Base-by-base conservation (phyloP, 92 coral and sea anemone genomes). In the Palythoa grandis region DNA sequence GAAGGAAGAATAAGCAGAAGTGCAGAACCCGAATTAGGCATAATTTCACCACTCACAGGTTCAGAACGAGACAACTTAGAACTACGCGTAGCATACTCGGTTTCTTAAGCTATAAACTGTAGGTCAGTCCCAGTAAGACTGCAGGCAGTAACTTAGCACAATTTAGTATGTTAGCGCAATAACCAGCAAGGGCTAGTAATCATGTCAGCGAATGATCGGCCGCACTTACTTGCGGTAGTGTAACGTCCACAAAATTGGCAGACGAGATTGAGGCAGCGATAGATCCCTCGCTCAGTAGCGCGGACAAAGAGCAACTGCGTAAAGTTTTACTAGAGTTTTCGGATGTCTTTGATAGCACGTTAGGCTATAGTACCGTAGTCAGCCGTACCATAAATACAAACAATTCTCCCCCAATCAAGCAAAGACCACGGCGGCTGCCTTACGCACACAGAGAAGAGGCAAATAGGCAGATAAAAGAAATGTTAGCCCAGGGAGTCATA, bases 401-500 rank as follows among this genome's bases (percentile, higher is more conserved):
- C 20, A 65, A 75, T n/a, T 19, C 71, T 53, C 17, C 84, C 15
- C 84, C 84, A 1, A 86, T 86, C 73, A 86, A 76, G 22, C 84
- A 86, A 66, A 6, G 77, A 8, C 89, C 68, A 3, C 3, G 89
- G 50, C 67, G 89, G 8, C 50, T 86, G 6, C 84, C 76, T 29
- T 72, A 76, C 56, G 53, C 68, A 13, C 80, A 77, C 47, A 57
- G 84, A 22, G 84, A 86, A 14, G 89, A 29, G 35, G 35, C 1
- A 29, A 1, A 29, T 29, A 29, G 35, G 35, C 35, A 29, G 35
- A 29, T 29, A 86, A 78, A 69, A 11, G 57, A 79, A 19, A 87
- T 78, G 79, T 52, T 79, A 0, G 79, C n/a, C 6, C 57, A 78
- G 48, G 23, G 61, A 67, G 79, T 77, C 0, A 87, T 87, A 54